phyloP scores from a whole-genome alignment of 2,113 vertebrate species.

The Pseudopipra pipra region DNA sequence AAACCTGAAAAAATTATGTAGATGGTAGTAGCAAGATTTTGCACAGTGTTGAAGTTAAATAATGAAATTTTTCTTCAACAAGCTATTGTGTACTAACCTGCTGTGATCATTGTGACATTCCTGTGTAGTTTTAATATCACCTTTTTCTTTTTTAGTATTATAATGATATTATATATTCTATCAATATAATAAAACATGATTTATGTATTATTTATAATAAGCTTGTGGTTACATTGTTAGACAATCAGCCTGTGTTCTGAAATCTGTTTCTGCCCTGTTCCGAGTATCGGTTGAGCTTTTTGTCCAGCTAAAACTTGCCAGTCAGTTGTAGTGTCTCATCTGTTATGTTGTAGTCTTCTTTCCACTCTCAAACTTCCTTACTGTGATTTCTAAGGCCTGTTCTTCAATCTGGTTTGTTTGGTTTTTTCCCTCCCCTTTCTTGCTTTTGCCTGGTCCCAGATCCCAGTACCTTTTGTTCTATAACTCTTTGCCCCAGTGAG shows the following conservation, averaged over 20 bases:
- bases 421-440: background rate
- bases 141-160: background rate
- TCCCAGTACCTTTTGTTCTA: background rate
- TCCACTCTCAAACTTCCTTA: background rate
- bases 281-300: rapidly evolving
- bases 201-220: background rate
- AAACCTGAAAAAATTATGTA: background rate
- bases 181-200: background rate
- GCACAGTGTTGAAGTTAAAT: background rate
- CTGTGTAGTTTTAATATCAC: background rate
- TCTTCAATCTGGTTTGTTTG: background rate
- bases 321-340: background rate
- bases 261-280: background rate
- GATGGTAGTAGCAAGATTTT: background rate
- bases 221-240: background rate
- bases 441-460: background rate
- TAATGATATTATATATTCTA: too few relatives aligned
- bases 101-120: background rate
- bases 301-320: background rate
- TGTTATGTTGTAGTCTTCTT: background rate
- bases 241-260: background rate
- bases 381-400: background rate
- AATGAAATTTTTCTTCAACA: background rate
- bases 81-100: background rate
- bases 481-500: background rate